These are phyloP conservation scores for Pollenia amentaria DNA, from an alignment of 2,888 invertebrate species.

Conservation along the genomic window DNA sequence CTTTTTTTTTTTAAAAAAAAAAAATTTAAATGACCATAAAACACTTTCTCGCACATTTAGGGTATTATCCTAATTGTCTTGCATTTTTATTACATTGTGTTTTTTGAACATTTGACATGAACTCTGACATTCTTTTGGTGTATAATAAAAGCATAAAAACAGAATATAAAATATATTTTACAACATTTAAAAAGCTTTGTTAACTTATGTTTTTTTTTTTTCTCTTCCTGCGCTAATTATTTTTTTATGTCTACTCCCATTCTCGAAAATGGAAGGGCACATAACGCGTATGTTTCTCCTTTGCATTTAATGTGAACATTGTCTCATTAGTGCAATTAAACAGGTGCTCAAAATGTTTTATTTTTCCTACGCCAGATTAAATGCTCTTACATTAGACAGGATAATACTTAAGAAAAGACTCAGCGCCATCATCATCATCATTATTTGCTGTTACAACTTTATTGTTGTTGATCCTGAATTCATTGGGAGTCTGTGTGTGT, in stretches of 20 bases:
- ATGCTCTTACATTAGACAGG: conserved; percentile 54
- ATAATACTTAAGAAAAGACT: conserved; percentile 39
- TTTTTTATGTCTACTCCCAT: conserved; percentile 43
- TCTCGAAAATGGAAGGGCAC: background rate
- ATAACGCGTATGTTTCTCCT: conserved; percentile 17
- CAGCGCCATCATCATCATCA: conserved; percentile 22
- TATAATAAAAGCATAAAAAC: conserved; percentile 66
- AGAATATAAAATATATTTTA: conserved; percentile 61
- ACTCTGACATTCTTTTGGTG: conserved; percentile 14
- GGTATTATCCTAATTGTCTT: conserved; percentile 60
- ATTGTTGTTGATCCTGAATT: conserved; percentile 29
- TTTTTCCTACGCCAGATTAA: conserved; percentile 80
- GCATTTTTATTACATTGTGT: conserved; percentile 12
- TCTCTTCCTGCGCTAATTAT: conserved; percentile 59
- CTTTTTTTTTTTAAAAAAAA: background rate
- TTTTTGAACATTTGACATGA: conserved; percentile 27
- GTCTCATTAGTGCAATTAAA: conserved; percentile 82
- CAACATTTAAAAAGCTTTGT: conserved; percentile 23
- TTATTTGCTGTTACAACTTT: conserved; percentile 23
- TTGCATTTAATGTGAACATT: conserved; percentile 56
- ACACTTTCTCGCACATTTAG: conserved; percentile 49
- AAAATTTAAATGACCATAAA: conserved; percentile 49
- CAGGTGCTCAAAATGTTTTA: conserved; percentile 82
- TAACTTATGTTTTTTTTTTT: background rate
- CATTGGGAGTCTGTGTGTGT: background rate